Conservation (phyloP, 2,888 invertebrate species). For the Xestoiulus laeticollis region DNA sequence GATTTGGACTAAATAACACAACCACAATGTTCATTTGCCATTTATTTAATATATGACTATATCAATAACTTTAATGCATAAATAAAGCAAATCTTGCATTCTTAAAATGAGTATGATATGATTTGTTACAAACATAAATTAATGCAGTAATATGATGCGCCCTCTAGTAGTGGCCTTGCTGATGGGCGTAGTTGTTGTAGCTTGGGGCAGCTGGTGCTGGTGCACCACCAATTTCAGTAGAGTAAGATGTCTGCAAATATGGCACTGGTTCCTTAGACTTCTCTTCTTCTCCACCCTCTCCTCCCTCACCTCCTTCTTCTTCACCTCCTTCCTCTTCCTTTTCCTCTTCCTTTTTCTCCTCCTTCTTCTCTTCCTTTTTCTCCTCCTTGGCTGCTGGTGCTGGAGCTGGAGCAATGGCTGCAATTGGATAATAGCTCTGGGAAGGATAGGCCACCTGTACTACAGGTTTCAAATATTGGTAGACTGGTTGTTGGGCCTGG, state of each 20-base stretch:
- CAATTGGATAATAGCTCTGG: slow-evolving; percentile 8
- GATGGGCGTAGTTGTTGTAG: slow-evolving; percentile 29
- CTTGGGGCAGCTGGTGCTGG: slow-evolving; percentile 46
- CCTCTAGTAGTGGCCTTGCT: slow-evolving; percentile 43
- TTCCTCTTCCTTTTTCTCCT: slow-evolving; percentile 24
- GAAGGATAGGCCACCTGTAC: slow-evolving; percentile 14
- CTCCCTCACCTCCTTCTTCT: not conserved
- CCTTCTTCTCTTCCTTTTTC: not conserved
- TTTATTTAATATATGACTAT: not conserved
- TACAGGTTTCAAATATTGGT: not conserved
- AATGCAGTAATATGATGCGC: not conserved
- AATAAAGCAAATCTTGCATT: not conserved
- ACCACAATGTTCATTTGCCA: not conserved
- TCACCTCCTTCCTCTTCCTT: not conserved
- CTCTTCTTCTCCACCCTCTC: not conserved
- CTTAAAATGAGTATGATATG: slow-evolving; percentile 18
- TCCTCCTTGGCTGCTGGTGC: slow-evolving; percentile 40
- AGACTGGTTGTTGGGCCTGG: not conserved
- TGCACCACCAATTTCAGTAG: slow-evolving; percentile 45
- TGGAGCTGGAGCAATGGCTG: not conserved
- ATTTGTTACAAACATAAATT: not conserved
- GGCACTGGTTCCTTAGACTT: slow-evolving; percentile 32
- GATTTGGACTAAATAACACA: not conserved
- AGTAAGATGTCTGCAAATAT: slow-evolving; percentile 33
- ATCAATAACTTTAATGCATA: not conserved